Conservation (phyloP, 1,140 invertebrate species). For the Drosophila auraria region DNA sequence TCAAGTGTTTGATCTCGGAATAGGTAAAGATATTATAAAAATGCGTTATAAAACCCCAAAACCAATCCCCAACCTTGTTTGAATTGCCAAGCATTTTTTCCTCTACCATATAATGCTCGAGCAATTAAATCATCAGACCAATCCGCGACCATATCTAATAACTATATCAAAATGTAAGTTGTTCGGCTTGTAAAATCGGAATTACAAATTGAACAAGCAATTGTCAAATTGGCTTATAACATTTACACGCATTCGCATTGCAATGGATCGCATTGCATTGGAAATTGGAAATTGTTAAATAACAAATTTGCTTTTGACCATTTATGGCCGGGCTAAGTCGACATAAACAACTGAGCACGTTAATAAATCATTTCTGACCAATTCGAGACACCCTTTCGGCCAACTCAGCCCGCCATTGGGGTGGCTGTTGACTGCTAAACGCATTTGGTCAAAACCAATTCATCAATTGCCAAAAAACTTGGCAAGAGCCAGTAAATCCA, state of each 20-base stretch:
- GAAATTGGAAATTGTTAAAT: constrained; percentile 72
- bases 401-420: constrained; percentile 49
- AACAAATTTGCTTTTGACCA: constrained; percentile 74
- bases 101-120: constrained; percentile 11
- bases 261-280: constrained; percentile 64
- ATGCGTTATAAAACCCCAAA: neutral
- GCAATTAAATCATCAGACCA: constrained; percentile 49
- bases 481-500: constrained; percentile 44
- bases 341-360: constrained; percentile 78
- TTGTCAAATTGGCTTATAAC: constrained; percentile 42
- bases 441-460: constrained; percentile 78
- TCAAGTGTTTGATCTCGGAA: neutral
- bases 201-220: constrained; percentile 54
- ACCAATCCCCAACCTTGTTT: constrained; percentile 6
- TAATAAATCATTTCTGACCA: constrained; percentile 81
- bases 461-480: constrained; percentile 75
- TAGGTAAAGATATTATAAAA: neutral
- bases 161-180: constrained; percentile 65
- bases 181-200: constrained; percentile 57
- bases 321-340: constrained; percentile 55
- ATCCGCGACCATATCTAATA: constrained; percentile 66
- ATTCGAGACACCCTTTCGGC: constrained; percentile 68
- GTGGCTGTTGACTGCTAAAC: constrained; percentile 58
- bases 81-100: constrained; percentile 6
- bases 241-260: constrained; percentile 69